These are phyloP conservation scores for Spermophilus dauricus DNA, from an alignment of 2,113 vertebrate genomes.

Conservation along the genomic window DNA sequence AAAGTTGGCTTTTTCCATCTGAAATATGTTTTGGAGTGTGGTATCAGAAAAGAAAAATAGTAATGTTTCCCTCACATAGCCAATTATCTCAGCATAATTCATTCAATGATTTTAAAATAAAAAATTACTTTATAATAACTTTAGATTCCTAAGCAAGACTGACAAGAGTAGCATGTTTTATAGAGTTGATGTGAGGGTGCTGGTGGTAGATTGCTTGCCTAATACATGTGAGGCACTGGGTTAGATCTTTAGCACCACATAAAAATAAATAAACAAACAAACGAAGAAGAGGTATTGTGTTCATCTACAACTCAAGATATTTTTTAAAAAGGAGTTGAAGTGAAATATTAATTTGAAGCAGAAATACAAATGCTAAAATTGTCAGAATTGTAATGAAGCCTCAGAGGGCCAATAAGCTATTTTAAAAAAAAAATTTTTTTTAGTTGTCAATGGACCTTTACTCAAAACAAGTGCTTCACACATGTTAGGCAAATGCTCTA, in stretches of 20 bases:
- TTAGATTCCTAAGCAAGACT: neutral
- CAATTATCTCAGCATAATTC: conserved; percentile 8
- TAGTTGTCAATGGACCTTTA: no score
- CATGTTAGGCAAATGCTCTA: no score
- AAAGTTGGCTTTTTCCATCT: conserved; percentile 1
- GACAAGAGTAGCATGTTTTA: neutral
- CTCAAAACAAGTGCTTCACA: no score
- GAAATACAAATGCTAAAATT: neutral
- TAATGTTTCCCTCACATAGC: neutral
- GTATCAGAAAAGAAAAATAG: neutral
- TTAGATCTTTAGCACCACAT: no score
- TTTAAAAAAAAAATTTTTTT: no score
- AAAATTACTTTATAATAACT: neutral
- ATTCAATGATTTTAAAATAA: neutral
- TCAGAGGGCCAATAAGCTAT: neutral
- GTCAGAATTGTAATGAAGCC: neutral
- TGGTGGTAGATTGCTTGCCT: no score
- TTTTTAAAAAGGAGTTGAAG: neutral
- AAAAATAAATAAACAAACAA: no score
- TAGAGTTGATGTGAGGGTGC: neutral
- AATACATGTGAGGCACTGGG: no score
- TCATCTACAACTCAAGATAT: no score
- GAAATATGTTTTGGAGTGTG: neutral
- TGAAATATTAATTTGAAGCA: neutral
- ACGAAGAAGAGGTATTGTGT: no score